Evolutionary conservation across 2,113 vertebrate species (phyloP).

Genomic region (Eptesicus fuscus): DNA sequence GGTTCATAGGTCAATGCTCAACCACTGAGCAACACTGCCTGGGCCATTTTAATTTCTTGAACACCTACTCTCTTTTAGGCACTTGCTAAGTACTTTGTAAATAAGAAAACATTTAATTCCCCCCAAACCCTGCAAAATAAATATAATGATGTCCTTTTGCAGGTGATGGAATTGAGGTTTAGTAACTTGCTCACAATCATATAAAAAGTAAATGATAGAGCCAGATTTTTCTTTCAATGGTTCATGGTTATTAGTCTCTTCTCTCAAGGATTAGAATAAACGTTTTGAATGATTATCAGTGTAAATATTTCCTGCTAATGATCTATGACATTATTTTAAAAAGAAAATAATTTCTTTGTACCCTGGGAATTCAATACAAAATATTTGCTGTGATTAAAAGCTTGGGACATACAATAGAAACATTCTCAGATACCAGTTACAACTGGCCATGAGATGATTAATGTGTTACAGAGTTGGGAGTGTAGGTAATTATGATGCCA

Average conservation of each 20-base stretch:
- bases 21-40: too few relatives aligned
- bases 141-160: neutral
- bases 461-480: neutral
- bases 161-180: neutral
- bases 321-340: neutral
- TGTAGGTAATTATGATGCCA: neutral
- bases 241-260: neutral
- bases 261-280: neutral
- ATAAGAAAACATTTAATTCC: neutral
- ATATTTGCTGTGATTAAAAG: neutral
- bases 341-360: neutral
- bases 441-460: neutral
- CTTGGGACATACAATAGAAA: neutral
- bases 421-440: neutral
- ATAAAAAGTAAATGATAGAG: neutral
- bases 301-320: neutral
- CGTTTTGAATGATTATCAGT: neutral
- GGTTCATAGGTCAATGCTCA: too few relatives aligned
- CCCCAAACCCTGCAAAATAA: neutral
- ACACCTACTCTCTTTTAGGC: neutral
- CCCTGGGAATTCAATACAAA: neutral
- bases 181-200: neutral
- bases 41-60: conserved; percentile 5
- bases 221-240: neutral
- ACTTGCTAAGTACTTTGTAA: neutral